Conservation (phyloP, 2,797 vertebrate genomes). For the Leptodactylus fallax region DNA sequence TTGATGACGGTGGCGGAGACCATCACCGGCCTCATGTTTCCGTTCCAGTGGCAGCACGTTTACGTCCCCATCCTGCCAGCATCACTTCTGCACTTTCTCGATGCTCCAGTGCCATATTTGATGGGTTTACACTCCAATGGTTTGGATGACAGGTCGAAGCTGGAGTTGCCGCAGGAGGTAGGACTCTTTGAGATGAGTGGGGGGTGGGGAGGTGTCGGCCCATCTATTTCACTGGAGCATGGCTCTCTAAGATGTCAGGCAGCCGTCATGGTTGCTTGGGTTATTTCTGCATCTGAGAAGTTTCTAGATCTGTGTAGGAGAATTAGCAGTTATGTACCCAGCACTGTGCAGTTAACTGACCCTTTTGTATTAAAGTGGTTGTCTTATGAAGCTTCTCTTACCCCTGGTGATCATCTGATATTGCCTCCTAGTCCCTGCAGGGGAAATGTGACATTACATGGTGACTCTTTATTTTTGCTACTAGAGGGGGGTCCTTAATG, state of each 20-base stretch:
- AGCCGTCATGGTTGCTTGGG: not conserved
- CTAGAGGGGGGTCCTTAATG: too few species aligned
- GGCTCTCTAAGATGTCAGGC: not conserved
- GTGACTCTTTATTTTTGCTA: too few species aligned
- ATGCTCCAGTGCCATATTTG: constrained; percentile 97
- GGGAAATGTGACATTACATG: too few species aligned
- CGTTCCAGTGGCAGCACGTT: constrained; percentile 98
- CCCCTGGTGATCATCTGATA: too few species aligned
- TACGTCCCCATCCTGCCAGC: constrained; percentile 98
- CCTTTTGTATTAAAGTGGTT: too few species aligned
- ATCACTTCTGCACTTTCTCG: constrained; percentile 97
- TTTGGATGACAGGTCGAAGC: constrained; percentile 92
- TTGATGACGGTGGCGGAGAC: constrained; percentile 99
- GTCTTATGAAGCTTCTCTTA: too few species aligned
- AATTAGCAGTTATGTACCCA: too few species aligned
- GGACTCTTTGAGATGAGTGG: not conserved
- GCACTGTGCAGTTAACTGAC: too few species aligned
- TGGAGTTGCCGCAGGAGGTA: constrained; percentile 98
- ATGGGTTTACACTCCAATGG: constrained; percentile 99
- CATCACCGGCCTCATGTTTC: constrained; percentile 98
- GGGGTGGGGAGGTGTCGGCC: not conserved
- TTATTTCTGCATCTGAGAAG: not conserved
- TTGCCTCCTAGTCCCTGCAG: too few species aligned
- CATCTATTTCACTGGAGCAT: constrained; percentile 48
- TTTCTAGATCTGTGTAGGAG: too few species aligned